phyloP scores from a whole-genome alignment of 2,113 vertebrate genomes.

The Rafetus swinhoei region DNA sequence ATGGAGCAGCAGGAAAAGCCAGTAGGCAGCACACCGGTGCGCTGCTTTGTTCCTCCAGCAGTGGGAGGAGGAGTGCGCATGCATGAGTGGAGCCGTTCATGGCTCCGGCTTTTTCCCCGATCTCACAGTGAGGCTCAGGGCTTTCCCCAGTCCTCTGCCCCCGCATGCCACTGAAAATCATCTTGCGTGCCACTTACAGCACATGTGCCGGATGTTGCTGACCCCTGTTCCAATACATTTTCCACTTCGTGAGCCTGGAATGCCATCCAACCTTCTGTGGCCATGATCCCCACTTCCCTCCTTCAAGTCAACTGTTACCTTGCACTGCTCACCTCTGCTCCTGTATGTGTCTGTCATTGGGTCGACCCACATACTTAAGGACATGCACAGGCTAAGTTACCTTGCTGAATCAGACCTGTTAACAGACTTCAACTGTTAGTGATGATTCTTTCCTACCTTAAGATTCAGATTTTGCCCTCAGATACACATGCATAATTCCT shows the following conservation, averaged over 20 bases:
- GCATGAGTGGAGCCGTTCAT: no score
- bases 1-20: no score
- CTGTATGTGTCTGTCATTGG: neutral
- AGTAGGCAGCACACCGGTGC: no score
- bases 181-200: no score
- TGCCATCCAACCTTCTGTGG: neutral
- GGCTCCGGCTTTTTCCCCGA: no score
- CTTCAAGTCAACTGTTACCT: neutral
- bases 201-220: no score
- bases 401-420: neutral
- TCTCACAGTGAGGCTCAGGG: no score
- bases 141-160: no score
- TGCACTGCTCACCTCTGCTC: constrained; percentile 32
- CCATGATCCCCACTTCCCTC: neutral
- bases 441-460: neutral
- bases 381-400: neutral
- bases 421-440: neutral
- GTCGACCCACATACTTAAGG: neutral
- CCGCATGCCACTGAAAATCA: no score
- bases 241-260: neutral
- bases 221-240: neutral
- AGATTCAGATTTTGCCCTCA: neutral
- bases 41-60: no score
- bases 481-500: neutral
- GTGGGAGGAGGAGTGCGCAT: no score